Evolutionary conservation across 2,113 vertebrate genomes (phyloP).

Genomic region (Telmatochromis sp.): DNA sequence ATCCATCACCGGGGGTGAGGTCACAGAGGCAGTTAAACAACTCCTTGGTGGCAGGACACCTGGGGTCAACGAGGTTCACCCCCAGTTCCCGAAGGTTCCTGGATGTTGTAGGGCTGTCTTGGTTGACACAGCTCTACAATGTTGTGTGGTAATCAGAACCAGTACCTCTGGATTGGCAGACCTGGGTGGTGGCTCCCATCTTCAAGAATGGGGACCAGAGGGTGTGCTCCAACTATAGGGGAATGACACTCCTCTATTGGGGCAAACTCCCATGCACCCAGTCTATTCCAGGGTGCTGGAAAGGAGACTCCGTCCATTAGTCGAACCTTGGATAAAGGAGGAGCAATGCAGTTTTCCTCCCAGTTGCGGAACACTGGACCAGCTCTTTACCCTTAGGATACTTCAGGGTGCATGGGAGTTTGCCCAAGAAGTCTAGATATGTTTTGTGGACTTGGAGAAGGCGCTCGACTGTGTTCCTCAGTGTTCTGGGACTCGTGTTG

Average conservation of each 20-base stretch:
- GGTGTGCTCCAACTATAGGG: not conserved
- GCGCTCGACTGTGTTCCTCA: accelerated
- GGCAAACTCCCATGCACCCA: not conserved
- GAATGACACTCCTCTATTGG: not conserved
- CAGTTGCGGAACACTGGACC: not conserved
- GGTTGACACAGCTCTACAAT: not conserved
- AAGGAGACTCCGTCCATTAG: not conserved
- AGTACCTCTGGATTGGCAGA: not conserved
- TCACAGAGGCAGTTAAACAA: not conserved
- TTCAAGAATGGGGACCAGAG: not conserved
- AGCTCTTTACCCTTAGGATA: not conserved
- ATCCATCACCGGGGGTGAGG: not conserved
- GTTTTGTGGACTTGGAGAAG: not conserved
- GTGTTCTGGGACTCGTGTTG: not conserved
- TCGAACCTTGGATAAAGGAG: not conserved
- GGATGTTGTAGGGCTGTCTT: not conserved
- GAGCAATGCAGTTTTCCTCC: not conserved
- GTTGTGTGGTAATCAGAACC: not conserved
- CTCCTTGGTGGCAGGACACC: not conserved
- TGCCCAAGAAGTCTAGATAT: not conserved
- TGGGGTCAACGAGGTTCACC: not conserved
- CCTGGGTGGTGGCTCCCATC: not conserved
- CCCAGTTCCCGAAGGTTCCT: not conserved
- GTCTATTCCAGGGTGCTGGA: not conserved
- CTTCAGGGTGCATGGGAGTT: not conserved